Evolutionary conservation across 2,888 invertebrate genomes (phyloP).

Genomic region (Gortyna flavago): DNA sequence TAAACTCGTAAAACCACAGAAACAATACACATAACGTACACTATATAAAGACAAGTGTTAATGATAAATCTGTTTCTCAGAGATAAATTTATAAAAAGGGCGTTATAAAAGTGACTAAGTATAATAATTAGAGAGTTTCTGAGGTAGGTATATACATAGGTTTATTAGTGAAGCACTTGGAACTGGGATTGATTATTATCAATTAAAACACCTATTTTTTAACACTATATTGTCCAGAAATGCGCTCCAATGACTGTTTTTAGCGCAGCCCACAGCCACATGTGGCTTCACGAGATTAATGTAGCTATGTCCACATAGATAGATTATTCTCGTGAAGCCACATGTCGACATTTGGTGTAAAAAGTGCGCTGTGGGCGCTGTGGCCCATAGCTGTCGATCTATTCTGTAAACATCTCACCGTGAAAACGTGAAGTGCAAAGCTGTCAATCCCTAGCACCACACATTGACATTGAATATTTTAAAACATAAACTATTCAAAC

Average conservation of each 20-base stretch:
- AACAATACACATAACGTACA: neutral
- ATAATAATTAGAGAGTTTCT: neutral
- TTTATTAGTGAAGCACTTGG: neutral
- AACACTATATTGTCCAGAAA: neutral
- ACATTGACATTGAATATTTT: neutral
- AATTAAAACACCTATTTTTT: neutral
- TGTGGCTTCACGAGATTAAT: no score
- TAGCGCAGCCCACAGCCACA: neutral
- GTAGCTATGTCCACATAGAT: no score
- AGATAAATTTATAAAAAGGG: constrained; percentile 19
- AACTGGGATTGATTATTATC: neutral
- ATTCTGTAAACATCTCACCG: neutral
- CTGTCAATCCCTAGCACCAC: neutral
- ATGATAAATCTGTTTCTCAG: neutral
- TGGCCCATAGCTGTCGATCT: no score
- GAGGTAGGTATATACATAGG: constrained; percentile 35
- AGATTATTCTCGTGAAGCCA: neutral
- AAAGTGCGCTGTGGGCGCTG: neutral
- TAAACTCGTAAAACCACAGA: neutral
- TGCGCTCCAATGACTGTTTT: neutral
- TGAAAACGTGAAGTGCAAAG: no score
- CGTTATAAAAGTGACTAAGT: constrained; percentile 20
- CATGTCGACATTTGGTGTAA: neutral
- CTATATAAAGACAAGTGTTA: neutral
- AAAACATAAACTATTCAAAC: neutral